A percentile compares a stretch with the other conserved stretches of the same genome.
Conservation (phyloP, 1,140 invertebrate genomes). For the Atta cephalotes region DNA sequence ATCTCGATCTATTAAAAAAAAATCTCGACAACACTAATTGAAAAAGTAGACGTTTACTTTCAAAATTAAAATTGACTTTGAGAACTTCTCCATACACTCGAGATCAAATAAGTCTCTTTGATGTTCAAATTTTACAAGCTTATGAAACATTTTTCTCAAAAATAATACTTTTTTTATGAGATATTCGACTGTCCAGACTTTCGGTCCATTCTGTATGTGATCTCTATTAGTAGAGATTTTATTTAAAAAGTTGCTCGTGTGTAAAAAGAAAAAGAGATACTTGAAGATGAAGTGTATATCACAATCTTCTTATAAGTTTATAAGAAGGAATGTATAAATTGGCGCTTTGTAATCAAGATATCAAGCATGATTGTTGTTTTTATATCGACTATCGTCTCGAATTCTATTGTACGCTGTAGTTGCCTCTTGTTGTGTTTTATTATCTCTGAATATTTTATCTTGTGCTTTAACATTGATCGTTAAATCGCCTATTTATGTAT, state of each 20-base stretch:
- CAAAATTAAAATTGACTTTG: too few relatives aligned
- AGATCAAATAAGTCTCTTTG: too few relatives aligned
- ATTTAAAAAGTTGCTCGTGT: conserved; percentile 48
- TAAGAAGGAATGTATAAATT: conserved; percentile 31
- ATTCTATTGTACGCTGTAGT: conserved; percentile 76
- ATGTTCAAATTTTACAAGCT: too few relatives aligned
- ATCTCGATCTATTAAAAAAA: too few relatives aligned
- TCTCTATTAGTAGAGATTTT: conserved; percentile 2
- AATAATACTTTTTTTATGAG: too few relatives aligned
- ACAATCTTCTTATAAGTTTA: conserved; percentile 21
- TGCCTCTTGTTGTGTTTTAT: conserved; percentile 83
- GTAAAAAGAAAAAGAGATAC: conserved; percentile 1
- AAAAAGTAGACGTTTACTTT: too few relatives aligned
- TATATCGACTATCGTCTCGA: conserved; percentile 74
- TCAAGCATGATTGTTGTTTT: conserved; percentile 81
- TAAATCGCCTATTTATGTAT: conserved; percentile 78
- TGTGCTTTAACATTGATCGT: conserved; percentile 79
- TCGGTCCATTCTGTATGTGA: not conserved
- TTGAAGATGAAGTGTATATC: conserved; percentile 19
- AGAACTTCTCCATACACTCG: too few relatives aligned
- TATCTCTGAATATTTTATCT: conserved; percentile 82
- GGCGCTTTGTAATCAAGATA: conserved; percentile 45
- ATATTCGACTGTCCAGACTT: too few relatives aligned
- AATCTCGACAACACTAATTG: too few relatives aligned
- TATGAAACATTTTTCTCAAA: too few relatives aligned